Evolutionary conservation across 2,797 vertebrate genomes (phyloP).

Genomic region (Taenioides sp.): DNA sequence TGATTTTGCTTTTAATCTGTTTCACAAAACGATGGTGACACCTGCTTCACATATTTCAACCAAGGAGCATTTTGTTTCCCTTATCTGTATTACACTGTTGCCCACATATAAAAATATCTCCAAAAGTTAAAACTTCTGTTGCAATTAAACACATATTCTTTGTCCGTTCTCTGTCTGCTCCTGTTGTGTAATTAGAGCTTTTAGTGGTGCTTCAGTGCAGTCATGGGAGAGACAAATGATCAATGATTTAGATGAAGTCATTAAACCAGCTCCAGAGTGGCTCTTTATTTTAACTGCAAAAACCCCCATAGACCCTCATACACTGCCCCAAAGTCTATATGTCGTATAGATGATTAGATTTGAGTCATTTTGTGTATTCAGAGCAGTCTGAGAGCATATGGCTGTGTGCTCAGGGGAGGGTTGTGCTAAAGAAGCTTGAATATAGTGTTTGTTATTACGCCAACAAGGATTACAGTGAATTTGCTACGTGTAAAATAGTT

Average conservation of each 20-base stretch:
- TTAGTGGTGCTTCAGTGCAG: not conserved
- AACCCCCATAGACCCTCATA: no score
- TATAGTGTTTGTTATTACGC: no score
- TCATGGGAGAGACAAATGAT: constrained; percentile 3
- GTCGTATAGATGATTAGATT: not conserved
- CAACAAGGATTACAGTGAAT: no score
- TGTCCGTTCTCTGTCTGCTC: not conserved
- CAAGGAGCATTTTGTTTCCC: no score
- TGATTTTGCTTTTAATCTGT: no score
- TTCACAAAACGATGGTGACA: no score
- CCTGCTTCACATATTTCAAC: no score
- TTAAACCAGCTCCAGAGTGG: not conserved
- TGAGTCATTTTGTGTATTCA: not conserved
- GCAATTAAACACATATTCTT: not conserved
- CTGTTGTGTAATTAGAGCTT: not conserved
- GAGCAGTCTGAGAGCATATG: no score
- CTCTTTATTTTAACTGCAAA: constrained; percentile 1
- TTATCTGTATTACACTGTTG: no score
- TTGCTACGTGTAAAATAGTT: no score
- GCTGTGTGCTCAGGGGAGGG: no score
- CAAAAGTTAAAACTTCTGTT: not conserved
- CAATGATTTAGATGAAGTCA: constrained; percentile 1
- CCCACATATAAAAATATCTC: not conserved
- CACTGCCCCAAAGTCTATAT: not conserved
- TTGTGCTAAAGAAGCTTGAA: no score